Evolutionary conservation across 1,140 invertebrate genomes (phyloP).

Genomic region (Nasonia vitripennis): DNA sequence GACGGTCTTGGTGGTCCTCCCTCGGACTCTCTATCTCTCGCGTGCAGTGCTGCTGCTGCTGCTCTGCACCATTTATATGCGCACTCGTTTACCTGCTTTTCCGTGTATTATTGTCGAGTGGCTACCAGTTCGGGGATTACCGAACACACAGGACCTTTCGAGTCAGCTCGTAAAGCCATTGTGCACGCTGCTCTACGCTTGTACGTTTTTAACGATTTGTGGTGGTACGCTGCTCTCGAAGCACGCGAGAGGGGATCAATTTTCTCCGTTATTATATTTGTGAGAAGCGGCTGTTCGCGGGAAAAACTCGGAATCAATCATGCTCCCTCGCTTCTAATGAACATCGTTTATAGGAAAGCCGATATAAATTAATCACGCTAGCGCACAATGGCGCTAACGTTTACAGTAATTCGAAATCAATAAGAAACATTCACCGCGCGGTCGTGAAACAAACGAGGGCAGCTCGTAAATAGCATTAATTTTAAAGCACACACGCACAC

Average conservation of each 20-base stretch:
- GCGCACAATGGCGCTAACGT: background rate
- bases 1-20: slow-evolving; percentile 70
- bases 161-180: too few relatives aligned
- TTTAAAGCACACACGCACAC: background rate
- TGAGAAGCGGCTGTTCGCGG: background rate
- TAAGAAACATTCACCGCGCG: background rate
- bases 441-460: background rate
- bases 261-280: background rate
- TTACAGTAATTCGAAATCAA: background rate
- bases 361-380: background rate
- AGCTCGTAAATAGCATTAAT: background rate
- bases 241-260: too few relatives aligned
- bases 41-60: slow-evolving; percentile 62
- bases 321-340: background rate
- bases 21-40: slow-evolving; percentile 32
- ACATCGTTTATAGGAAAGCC: background rate
- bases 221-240: too few relatives aligned
- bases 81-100: slow-evolving; percentile 31
- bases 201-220: too few relatives aligned
- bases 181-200: too few relatives aligned
- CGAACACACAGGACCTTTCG: too few relatives aligned
- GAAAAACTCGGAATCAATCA: too few relatives aligned
- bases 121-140: background rate
- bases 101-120: background rate
- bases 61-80: slow-evolving; percentile 67